These are phyloP conservation scores for Euleptes europaea DNA, from an alignment of 2,113 vertebrate genomes.

Conservation along the genomic window DNA sequence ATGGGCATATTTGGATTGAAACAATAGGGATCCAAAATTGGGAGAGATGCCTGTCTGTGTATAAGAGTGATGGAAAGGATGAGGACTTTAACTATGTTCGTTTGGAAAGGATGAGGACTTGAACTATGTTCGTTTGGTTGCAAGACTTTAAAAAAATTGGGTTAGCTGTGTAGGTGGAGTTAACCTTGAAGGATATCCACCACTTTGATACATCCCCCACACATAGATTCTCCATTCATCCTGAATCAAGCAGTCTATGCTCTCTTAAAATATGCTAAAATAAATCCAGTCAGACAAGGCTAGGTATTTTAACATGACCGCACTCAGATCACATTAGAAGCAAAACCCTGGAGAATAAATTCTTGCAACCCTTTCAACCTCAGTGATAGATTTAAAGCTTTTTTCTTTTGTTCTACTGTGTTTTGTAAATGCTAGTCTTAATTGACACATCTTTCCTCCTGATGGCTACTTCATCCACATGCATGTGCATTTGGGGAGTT, in stretches of 20 bases:
- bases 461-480: not conserved
- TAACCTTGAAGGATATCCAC: not conserved
- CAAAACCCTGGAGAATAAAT: not conserved
- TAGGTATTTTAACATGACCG: not conserved
- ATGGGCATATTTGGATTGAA: no score
- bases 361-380: not conserved
- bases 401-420: not conserved
- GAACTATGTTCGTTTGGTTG: not conserved
- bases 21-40: no score
- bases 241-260: not conserved
- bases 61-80: no score
- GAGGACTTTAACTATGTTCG: no score
- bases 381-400: not conserved
- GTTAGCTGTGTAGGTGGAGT: not conserved
- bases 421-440: not conserved
- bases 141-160: not conserved
- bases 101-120: no score
- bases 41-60: no score
- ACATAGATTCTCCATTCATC: not conserved
- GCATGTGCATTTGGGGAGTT: not conserved
- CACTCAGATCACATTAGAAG: not conserved
- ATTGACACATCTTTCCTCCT: not conserved
- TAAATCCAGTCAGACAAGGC: not conserved
- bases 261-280: not conserved
- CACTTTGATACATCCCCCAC: not conserved